Evolutionary conservation across 2,888 invertebrate genomes (phyloP).

Genomic region (Plemyria rubiginata): DNA sequence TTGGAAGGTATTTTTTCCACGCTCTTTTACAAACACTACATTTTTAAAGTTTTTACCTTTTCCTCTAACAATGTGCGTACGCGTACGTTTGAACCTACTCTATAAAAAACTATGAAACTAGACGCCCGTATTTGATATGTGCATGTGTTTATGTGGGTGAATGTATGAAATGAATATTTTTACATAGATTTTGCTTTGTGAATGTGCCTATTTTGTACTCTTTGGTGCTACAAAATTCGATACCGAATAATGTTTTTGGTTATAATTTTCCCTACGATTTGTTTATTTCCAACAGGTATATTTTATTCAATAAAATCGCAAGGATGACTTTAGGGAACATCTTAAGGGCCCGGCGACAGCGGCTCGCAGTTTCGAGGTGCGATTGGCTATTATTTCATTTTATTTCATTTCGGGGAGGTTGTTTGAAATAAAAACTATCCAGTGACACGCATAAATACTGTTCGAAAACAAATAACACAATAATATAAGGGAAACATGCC

Average conservation of each 20-base stretch:
- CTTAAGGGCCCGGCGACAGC: too few species aligned
- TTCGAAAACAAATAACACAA: too few species aligned
- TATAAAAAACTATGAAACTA: conserved; percentile 23
- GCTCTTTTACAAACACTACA: conserved; percentile 22
- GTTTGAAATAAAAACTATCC: too few species aligned
- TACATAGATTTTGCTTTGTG: conserved; percentile 44
- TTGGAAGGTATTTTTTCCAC: conserved; percentile 26
- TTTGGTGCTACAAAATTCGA: conserved; percentile 31
- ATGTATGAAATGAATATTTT: conserved; percentile 46
- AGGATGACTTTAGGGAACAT: too few species aligned
- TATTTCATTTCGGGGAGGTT: too few species aligned
- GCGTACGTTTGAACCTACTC: conserved; percentile 33
- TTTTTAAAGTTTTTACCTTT: conserved; percentile 24
- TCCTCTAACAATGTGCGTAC: conserved; percentile 28
- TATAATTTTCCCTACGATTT: conserved; percentile 12
- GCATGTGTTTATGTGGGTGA: conserved; percentile 39
- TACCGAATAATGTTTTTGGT: conserved; percentile 20
- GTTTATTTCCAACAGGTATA: too few species aligned
- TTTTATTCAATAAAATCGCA: too few species aligned
- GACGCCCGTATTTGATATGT: conserved; percentile 38
- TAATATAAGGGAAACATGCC: too few species aligned
- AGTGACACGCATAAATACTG: too few species aligned
- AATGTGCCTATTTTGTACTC: conserved; percentile 36
- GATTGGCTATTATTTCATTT: too few species aligned
- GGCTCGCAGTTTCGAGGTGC: too few species aligned